Evolutionary conservation across 2,113 vertebrate genomes (phyloP).

Genomic region (Lampris megalopsis): DNA sequence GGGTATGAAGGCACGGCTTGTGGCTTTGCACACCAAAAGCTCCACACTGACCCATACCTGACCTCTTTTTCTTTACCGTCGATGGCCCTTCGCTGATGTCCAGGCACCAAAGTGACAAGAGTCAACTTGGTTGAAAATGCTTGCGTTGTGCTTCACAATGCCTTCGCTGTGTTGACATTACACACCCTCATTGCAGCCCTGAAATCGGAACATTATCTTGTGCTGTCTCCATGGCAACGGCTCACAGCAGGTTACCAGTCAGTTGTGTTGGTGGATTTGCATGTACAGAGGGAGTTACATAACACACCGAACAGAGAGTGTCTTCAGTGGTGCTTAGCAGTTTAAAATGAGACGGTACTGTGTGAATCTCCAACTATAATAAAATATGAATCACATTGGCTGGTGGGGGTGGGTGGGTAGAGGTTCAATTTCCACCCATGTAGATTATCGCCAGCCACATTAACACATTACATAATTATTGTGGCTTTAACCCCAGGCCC

Average conservation of each 20-base stretch:
- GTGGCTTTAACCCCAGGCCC: conserved; percentile 21
- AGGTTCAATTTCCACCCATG: conserved; percentile 45
- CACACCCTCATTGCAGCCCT: conserved; percentile 60
- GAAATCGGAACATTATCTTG: conserved; percentile 70
- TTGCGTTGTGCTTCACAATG: conserved; percentile 45
- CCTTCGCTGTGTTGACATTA: conserved; percentile 60
- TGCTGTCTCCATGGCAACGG: conserved; percentile 68
- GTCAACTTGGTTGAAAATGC: conserved; percentile 41
- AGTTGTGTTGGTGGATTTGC: conserved; percentile 76
- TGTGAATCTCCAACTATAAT: conserved; percentile 63
- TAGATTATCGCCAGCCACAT: conserved; percentile 44
- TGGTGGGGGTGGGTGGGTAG: conserved; percentile 24
- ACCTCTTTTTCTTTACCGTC: conserved; percentile 35
- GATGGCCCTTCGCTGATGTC: conserved; percentile 4
- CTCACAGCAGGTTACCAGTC: conserved; percentile 65
- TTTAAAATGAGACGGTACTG: conserved; percentile 53
- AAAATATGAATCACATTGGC: conserved; percentile 26
- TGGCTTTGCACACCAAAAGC: conserved; percentile 46
- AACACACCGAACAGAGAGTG: conserved; percentile 60
- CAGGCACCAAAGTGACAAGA: conserved; percentile 20
- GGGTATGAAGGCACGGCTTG: conserved; percentile 49
- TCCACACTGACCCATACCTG: conserved; percentile 65
- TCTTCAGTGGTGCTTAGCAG: conserved; percentile 39
- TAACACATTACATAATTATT: conserved; percentile 60
- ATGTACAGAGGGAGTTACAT: conserved; percentile 76